These are phyloP conservation scores for Pterobdella sp. DNA, from an alignment of 2,888 invertebrate genomes.

Conservation along the genomic window DNA sequence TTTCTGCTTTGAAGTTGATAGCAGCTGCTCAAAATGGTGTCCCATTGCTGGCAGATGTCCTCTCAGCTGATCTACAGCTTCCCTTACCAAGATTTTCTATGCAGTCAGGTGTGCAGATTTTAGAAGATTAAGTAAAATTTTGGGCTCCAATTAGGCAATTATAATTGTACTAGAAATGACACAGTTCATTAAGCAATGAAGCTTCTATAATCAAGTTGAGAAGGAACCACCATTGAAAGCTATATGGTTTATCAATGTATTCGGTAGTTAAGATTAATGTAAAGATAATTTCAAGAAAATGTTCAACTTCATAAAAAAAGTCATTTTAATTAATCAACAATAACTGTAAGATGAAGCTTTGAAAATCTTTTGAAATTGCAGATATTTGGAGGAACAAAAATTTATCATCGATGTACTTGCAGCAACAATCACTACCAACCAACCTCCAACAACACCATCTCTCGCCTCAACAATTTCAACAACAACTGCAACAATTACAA, in stretches of 20 bases:
- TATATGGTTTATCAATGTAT: too few species aligned
- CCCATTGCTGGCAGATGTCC: conserved; percentile 48
- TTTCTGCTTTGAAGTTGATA: conserved; percentile 52
- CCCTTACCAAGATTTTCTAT: conserved; percentile 17
- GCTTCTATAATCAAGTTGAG: too few species aligned
- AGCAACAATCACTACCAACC: background rate
- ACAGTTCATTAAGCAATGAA: too few species aligned
- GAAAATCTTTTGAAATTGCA: too few species aligned
- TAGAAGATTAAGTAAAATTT: background rate
- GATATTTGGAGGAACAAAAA: conserved; percentile 15
- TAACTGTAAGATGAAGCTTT: too few species aligned
- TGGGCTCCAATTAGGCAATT: background rate
- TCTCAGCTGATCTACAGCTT: conserved; percentile 37
- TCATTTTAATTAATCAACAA: too few species aligned
- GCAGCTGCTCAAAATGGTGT: conserved; percentile 50
- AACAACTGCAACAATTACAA: conserved; percentile 23
- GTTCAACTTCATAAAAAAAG: too few species aligned
- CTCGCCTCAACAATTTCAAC: conserved; percentile 19
- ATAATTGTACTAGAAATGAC: background rate
- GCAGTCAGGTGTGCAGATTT: conserved; percentile 10
- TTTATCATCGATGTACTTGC: conserved; percentile 5
- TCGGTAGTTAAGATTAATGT: too few species aligned
- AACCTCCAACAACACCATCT: conserved; percentile 18
- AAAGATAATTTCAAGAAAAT: too few species aligned
- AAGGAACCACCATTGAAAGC: too few species aligned